These are phyloP conservation scores for Melinaea marsaeus DNA, from an alignment of 2,888 invertebrate genomes.

Conservation along the genomic window DNA sequence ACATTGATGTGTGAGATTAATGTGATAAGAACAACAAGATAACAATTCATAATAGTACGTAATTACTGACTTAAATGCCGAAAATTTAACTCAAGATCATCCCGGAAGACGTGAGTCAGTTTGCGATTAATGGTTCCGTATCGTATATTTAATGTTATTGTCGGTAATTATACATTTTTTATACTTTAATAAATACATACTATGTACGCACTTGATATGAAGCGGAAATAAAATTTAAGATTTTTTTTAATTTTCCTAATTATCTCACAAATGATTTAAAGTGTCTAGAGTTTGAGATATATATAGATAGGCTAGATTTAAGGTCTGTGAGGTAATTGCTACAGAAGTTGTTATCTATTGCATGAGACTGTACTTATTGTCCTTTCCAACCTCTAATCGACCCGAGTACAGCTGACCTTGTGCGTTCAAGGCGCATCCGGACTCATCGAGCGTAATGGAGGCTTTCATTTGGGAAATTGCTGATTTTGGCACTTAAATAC, in stretches of 20 bases:
- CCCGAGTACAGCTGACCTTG: conserved; percentile 59
- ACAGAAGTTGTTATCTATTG: conserved; percentile 53
- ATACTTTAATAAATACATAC: too few species aligned
- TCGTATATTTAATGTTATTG: neutral
- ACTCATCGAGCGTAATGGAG: conserved; percentile 46
- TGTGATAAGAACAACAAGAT: neutral
- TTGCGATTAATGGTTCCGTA: conserved; percentile 1
- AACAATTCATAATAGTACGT: neutral
- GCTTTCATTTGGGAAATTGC: conserved; percentile 23
- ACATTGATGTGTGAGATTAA: neutral
- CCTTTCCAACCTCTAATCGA: conserved; percentile 60
- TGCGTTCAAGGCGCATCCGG: conserved; percentile 66
- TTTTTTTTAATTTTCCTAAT: too few species aligned
- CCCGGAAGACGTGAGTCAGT: conserved; percentile 26
- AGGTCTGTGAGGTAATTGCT: conserved; percentile 40
- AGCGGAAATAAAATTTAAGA: too few species aligned
- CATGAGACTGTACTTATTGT: conserved; percentile 61
- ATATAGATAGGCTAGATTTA: neutral
- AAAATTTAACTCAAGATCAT: conserved; percentile 30
- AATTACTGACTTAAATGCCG: conserved; percentile 22
- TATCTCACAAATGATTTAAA: too few species aligned
- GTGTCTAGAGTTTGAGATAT: neutral
- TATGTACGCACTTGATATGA: neutral
- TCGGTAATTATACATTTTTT: too few species aligned
- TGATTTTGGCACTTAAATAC: conserved; percentile 15